Base-by-base conservation (phyloP, 2,888 invertebrate genomes). In the Sesamia inferens region DNA sequence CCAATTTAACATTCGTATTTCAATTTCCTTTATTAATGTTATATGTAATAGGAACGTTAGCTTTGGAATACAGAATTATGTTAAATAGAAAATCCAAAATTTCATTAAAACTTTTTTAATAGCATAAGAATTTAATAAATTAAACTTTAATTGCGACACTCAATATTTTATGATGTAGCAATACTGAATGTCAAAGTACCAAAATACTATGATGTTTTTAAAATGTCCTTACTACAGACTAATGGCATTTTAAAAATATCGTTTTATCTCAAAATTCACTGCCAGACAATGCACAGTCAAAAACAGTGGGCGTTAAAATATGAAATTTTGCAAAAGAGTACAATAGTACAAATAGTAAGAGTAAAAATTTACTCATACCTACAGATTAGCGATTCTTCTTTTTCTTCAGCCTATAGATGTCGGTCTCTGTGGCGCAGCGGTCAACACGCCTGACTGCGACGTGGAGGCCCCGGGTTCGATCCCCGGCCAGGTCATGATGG, bases 1-100 rank as follows among this genome's bases (percentile, higher is more conserved):
- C 63, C 77, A 76, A 83, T 81, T 83, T 71, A 72, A 81, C 81
- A 74, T 83, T 81, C 73, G 74, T 81, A 66, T 71, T 81, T 54
- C 74, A 79, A 85, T 85, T 83, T 79, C 78, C 77, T 74, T 63
- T 51, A 63, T 78, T 71, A 68, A 64, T 78, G 64, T 66, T 75
- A 84, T 74, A 71, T 71, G 65, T 78, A 59, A 68, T 51, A 76
- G 59, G 48, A 68, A 70, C 72, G 59, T 74, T 76, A 39, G 71
- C 16, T 75, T 61, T 19, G 31, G 55, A 70, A 65, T 55, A 71
- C 11, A 14, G 51, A 74, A 74, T 73, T 57, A 47, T 13, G 14
- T 47, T 47, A 14, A 47, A 47, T 47, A 47, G 13, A 47, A 47
- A 47, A 47, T 47, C 13, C 47, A 47, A 47, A 55, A 54, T 7